Base-by-base conservation (phyloP, 2,113 vertebrate genomes). In the Jaculus jaculus region DNA sequence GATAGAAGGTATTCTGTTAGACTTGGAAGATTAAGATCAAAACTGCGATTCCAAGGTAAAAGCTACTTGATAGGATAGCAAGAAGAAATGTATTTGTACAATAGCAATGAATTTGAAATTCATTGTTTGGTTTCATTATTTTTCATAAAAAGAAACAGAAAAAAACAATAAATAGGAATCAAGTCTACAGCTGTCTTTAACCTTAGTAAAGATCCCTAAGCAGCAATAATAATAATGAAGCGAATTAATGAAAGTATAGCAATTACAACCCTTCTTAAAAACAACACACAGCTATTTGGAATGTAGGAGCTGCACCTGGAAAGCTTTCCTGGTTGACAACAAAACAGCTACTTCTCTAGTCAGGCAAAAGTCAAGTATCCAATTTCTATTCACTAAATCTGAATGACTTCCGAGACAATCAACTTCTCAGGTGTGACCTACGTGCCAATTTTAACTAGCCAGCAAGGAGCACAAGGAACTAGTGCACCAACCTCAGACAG, bases 291-390 rank as follows among this genome's bases (percentile, higher is more conserved):
- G 69, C 47, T 83, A 60, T 66, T 80, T 54, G 47, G 65, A 93
- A 78, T 7, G 4, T 1, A 8, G 68, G 11, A 32, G 4, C 42
- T 89, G 0, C 34, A 60, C 68, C 0, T 10, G 92, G 24, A 84
- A 68, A 87, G 12, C 24, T 94, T 82, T 89, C 91, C 61, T 66
- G 93, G 18, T 21, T 84, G 79, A 92, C 3, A 65, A 95, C 37
- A 81, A 68, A 74, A 63, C 21, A 92, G 24, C 0, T 0, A 63
- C 72, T 92, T 92, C 88, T 61, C 78, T 7, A 81, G 54, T 54
- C 54, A 54, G 34, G 80, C 21, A 32, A 90, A 96, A 60, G 42
- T 88, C 84, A 96, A 87, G 79, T 85, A 90, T 73, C 72, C 93
- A 68, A 66, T 71, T 95, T 94, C 87, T 92, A 61, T 4, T 90